Percentiles rank a stretch among this genome's conserved stretches.
These are phyloP conservation scores for Alauda arvensis DNA, from an alignment of 2,797 vertebrate species.

Conservation along the genomic window DNA sequence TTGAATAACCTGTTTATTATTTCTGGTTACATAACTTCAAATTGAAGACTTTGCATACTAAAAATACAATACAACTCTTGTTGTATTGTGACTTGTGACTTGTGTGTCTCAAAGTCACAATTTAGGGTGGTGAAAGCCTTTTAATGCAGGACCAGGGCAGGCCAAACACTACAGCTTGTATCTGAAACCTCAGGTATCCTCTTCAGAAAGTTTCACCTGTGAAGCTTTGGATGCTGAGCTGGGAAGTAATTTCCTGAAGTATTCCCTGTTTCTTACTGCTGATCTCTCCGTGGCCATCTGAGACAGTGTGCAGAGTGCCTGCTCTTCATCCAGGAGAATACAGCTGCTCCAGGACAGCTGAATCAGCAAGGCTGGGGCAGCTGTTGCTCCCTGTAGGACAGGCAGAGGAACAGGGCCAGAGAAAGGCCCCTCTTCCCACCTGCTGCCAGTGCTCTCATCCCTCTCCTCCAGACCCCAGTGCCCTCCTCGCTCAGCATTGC, in stretches of 20 bases:
- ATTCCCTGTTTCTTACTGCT: not conserved
- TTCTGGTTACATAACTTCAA: not conserved
- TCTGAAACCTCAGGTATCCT: not conserved
- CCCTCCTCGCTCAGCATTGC: fast-evolving
- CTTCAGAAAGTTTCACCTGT: not conserved
- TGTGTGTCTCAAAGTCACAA: not conserved
- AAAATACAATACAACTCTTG: not conserved
- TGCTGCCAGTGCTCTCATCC: not conserved
- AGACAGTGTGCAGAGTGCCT: too few relatives aligned
- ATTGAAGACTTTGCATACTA: not conserved
- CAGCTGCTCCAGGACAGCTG: not conserved
- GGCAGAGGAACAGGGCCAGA: not conserved
- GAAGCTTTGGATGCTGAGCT: not conserved
- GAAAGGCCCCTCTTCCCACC: not conserved
- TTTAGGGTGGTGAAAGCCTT: not conserved
- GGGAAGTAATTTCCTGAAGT: not conserved
- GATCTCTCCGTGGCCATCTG: not conserved
- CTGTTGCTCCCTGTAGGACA: not conserved
- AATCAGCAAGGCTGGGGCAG: not conserved
- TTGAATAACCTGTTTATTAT: not conserved
- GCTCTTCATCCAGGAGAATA: not conserved
- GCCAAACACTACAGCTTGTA: not conserved
- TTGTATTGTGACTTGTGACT: not conserved
- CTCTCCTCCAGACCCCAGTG: not conserved
- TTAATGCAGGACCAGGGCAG: not conserved